Evolutionary conservation across 2,888 invertebrate genomes (phyloP), one percentile per base, ranked within the genome.

Genomic region (Smittia aterrima): DNA sequence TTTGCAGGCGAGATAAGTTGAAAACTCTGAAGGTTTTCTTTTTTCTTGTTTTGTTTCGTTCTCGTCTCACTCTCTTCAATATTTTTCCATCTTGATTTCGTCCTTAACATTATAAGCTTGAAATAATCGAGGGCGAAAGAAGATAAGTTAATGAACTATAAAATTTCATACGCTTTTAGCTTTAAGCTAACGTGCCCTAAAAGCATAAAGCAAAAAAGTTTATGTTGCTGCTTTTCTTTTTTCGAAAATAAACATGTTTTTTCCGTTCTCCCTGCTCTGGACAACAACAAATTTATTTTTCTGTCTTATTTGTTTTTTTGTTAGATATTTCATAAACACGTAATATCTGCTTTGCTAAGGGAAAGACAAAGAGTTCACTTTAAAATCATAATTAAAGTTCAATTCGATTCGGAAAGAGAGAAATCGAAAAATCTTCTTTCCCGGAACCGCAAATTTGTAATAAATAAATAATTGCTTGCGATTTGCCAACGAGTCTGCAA

Each of bases 101-200:
- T 32, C 32, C 32, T 32, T 32, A 32, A 9, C 32, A 32, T 32
- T 32, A 32, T 9, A 32, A 32, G 32, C 32, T 32, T 32, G 32
- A 32, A 32, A 32, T 32, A 32, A 32, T 32, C 32, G 32, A 32
- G 32, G 32, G 32, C 9, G 32, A 32, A 32, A n/a, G 4, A 32
- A 32, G 32, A 32, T 32, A 32, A 32, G 32, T 32, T 32, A 25
- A 70, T 53, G 32, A 70, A 54, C 70, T 47, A 70, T 70, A 53
- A 70, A 70, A 18, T 16, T 53, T 67, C 67, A 40, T 40, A 67
- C n/a, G 22, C 24, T 16, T 20, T 58, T 58, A 58, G 18, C 54
- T 70, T 54, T 22, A 53, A 70, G 53, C 41, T 70, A 53, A 70
- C 70, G 54, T 70, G 70, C 70, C 27, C 41, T 70, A 24, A 24